These are phyloP conservation scores for Cyprinodon tularosa DNA, from an alignment of 2,113 vertebrate genomes.

Conservation along the genomic window DNA sequence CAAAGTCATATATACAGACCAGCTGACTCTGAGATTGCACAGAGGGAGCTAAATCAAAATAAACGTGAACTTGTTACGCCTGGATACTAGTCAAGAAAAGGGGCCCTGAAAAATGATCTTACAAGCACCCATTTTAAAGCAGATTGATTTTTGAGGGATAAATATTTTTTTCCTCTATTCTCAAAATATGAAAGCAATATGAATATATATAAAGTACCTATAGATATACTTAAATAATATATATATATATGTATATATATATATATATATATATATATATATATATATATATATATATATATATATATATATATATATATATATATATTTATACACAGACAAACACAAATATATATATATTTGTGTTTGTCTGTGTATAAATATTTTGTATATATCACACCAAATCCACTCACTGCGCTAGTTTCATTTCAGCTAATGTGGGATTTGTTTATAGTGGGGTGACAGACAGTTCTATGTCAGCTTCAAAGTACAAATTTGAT, in stretches of 20 bases:
- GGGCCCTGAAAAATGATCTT: conserved; percentile 27
- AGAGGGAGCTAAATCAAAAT: conserved; percentile 58
- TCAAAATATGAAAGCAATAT: not conserved
- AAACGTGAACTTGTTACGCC: conserved; percentile 51
- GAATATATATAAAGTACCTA: not conserved
- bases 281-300: too few relatives aligned
- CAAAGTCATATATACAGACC: conserved; percentile 60
- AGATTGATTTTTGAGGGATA: conserved; percentile 14
- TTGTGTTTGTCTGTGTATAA: not conserved
- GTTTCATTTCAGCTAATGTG: conserved; percentile 23
- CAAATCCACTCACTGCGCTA: not conserved
- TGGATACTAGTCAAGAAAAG: conserved; percentile 19
- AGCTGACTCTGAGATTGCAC: conserved; percentile 50
- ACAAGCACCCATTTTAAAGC: not conserved
- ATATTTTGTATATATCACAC: conserved; percentile 6
- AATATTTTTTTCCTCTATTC: conserved; percentile 13
- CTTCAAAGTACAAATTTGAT: conserved; percentile 41
- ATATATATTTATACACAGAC: too few relatives aligned
- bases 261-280: too few relatives aligned
- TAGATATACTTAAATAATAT: not conserved
- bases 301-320: too few relatives aligned
- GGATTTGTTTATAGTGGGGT: conserved; percentile 34
- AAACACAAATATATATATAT: too few relatives aligned
- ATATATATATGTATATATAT: too few relatives aligned
- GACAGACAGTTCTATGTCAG: conserved; percentile 36